phyloP scores from a whole-genome alignment of 1,140 invertebrate species.

The Ridgeia piscesae region DNA sequence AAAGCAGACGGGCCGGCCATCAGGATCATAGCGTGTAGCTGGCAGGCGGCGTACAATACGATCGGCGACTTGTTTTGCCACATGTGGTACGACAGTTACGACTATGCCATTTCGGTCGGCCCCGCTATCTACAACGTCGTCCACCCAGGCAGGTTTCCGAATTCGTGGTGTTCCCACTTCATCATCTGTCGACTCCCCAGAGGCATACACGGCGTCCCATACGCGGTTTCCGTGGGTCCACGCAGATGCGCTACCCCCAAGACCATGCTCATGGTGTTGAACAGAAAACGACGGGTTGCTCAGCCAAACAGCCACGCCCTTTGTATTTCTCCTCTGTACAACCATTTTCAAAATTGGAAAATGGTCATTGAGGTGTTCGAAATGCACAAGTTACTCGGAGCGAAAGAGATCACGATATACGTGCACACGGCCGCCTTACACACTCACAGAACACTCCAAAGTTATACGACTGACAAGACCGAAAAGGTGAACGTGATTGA shows the following conservation, averaged over 20 bases:
- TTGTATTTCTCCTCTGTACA: constrained; percentile 20
- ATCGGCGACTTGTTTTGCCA: constrained; percentile 17
- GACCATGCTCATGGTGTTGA: constrained; percentile 10
- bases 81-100: constrained; percentile 12
- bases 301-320: not conserved
- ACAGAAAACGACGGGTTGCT: not conserved
- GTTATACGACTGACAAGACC: not conserved
- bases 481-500: constrained; percentile 7
- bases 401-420: not conserved
- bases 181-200: constrained; percentile 16
- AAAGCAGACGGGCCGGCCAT: constrained; percentile 8
- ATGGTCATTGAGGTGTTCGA: constrained; percentile 24
- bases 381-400: constrained; percentile 19
- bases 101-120: not conserved
- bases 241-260: not conserved
- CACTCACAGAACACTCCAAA: not conserved
- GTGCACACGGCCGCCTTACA: not conserved
- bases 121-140: constrained; percentile 9
- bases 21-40: constrained; percentile 17
- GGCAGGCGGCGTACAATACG: constrained; percentile 12
- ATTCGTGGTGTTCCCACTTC: constrained; percentile 22
- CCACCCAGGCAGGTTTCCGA: constrained; percentile 11
- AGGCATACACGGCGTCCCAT: not conserved
- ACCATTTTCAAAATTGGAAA: not conserved
- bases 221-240: constrained; percentile 19